Conservation (phyloP, 2,888 invertebrate genomes). For the Lithophane ornitopus region DNA sequence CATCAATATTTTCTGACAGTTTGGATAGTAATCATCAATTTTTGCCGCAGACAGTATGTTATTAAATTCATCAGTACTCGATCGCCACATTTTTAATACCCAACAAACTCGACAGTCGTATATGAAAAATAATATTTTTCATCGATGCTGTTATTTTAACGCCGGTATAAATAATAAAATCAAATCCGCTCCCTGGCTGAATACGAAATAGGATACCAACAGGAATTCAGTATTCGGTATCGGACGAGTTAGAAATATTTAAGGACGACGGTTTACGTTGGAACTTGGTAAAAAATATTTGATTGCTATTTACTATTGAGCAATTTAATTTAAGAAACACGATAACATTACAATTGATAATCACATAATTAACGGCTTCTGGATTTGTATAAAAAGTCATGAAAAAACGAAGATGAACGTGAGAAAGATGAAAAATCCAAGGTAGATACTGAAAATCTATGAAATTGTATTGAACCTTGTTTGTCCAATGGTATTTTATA, state of each 20-base stretch:
- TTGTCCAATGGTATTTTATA: not conserved
- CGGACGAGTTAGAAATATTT: constrained; percentile 63
- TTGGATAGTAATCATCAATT: not conserved
- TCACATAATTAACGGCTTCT: not conserved
- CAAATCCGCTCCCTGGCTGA: constrained; percentile 66
- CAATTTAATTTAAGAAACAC: not conserved
- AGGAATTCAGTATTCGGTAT: constrained; percentile 70
- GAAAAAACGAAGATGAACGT: not conserved
- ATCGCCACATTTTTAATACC: not conserved
- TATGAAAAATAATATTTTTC: constrained; percentile 26
- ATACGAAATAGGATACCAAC: constrained; percentile 69
- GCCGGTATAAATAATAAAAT: constrained; percentile 64
- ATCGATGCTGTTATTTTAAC: constrained; percentile 59
- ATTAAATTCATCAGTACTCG: not conserved
- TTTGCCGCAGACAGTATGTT: too few species aligned
- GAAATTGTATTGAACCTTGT: not conserved
- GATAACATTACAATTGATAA: not conserved
- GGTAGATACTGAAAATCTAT: not conserved
- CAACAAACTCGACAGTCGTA: not conserved
- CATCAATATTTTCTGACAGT: not conserved
- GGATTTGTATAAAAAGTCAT: not conserved
- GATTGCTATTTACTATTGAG: not conserved
- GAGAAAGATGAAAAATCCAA: not conserved
- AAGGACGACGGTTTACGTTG: constrained; percentile 22
- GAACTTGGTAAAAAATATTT: constrained; percentile 51